Evolutionary conservation across 2,888 invertebrate species (phyloP).

Genomic region (Pardosa pseudoannulata): DNA sequence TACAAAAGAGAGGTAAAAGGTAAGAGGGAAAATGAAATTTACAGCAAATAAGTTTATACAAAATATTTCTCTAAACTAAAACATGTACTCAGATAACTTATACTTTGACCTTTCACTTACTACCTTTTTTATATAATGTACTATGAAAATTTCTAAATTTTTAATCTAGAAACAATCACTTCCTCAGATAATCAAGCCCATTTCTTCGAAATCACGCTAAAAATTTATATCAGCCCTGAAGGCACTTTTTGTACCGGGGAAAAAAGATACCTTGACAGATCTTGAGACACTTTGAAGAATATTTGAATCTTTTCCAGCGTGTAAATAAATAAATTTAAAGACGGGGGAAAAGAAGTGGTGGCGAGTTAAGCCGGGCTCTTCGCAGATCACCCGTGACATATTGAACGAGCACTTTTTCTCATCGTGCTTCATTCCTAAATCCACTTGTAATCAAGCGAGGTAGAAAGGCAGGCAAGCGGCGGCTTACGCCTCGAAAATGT

Average conservation of each 20-base stretch:
- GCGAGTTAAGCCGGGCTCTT: slow-evolving; percentile 15
- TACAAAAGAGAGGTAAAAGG: too few relatives aligned
- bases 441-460: slow-evolving; percentile 46
- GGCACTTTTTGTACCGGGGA: not conserved
- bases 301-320: slow-evolving; percentile 10
- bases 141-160: too few relatives aligned
- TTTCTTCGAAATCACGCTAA: not conserved
- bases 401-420: slow-evolving; percentile 19
- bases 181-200: not conserved
- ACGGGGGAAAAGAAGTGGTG: not conserved
- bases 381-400: slow-evolving; percentile 19
- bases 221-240: not conserved
- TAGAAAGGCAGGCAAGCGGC: slow-evolving; percentile 22
- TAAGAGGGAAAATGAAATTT: too few relatives aligned
- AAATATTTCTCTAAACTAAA: too few relatives aligned
- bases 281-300: slow-evolving; percentile 19
- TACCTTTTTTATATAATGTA: too few relatives aligned
- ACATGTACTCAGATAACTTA: too few relatives aligned
- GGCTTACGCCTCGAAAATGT: slow-evolving; percentile 45
- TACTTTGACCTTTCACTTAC: too few relatives aligned
- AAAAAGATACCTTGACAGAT: not conserved
- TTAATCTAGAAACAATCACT: not conserved
- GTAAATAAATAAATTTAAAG: slow-evolving; percentile 19
- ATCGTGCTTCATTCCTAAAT: slow-evolving; percentile 30
- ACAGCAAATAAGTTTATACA: too few relatives aligned